Evolutionary conservation across 2,888 invertebrate species (phyloP).

Genomic region (Netelia virgata): DNA sequence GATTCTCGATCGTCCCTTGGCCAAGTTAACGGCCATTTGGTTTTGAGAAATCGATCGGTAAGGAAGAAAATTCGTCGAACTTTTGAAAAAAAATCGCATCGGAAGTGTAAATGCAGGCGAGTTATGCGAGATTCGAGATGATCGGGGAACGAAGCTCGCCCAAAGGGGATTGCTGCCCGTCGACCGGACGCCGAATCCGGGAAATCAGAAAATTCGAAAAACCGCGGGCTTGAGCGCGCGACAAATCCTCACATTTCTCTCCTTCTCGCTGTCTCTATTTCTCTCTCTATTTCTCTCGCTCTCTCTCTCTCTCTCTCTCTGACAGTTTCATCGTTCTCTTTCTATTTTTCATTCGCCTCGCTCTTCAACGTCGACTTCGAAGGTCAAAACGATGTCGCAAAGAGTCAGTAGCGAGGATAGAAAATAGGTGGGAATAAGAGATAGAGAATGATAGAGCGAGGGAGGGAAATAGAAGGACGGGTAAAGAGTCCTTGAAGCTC

Average conservation of each 20-base stretch:
- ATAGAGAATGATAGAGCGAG: background rate
- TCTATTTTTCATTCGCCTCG: background rate
- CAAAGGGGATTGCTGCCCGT: slow-evolving; percentile 62
- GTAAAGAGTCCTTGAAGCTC: slow-evolving; percentile 46
- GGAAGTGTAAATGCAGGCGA: background rate
- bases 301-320: slow-evolving; percentile 28
- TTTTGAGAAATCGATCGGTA: background rate
- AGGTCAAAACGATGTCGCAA: slow-evolving; percentile 33
- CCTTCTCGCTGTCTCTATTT: slow-evolving; percentile 21
- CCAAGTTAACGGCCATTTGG: background rate
- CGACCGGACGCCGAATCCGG: slow-evolving; percentile 41
- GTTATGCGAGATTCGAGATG: slow-evolving; percentile 55
- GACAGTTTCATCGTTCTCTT: slow-evolving; percentile 10
- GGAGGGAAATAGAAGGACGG: slow-evolving; percentile 20
- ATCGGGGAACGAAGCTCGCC: slow-evolving; percentile 56
- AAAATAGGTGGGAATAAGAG: slow-evolving; percentile 4
- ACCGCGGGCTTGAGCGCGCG: background rate
- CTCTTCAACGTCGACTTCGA: slow-evolving; percentile 20
- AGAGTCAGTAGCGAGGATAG: slow-evolving; percentile 26
- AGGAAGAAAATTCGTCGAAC: background rate
- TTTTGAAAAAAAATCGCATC: background rate
- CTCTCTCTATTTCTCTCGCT: slow-evolving; percentile 11
- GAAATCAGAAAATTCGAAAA: slow-evolving; percentile 4
- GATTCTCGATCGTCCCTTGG: slow-evolving; percentile 39
- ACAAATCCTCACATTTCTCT: slow-evolving; percentile 34